Base-by-base conservation (phyloP, 30 jellyfish, hydroid and myxozoan genomes). In the Sanderia malayensis region DNA sequence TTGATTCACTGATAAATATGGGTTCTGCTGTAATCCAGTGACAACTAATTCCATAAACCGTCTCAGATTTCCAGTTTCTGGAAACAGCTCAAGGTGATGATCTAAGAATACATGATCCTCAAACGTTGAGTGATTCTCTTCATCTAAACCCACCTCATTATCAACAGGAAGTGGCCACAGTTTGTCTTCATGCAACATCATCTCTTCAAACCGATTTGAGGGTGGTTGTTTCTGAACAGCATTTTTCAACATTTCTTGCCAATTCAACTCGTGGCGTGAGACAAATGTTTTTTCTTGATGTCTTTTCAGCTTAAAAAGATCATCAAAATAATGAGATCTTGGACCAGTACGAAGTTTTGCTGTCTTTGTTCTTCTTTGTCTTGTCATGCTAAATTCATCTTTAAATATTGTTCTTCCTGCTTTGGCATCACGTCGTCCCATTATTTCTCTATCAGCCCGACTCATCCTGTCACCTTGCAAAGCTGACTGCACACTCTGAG, bases 21-120 rank as follows among this genome's bases (percentile, higher is more conserved):
- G 95, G 61, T 93, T 93, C 55, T 93, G 96, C 53, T 93, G 99
- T 45, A 93, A 74, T 0, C 99, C 99, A n/a, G 78, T 80, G 11
- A 86, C 70, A 23, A 93, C 96, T 34, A 93, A 45, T 29, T 93
- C 99, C 96, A 93, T 93, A 52, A 93, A 93, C 23, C 82, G 53
- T 46, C 83, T 83, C 23, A 93, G 72, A 13, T 82, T 86, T 19
- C 86, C 94, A 18, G 49, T 61, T 57, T 67, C 83, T 9, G 99
- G 96, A 69, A 93, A 93, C 76, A 87, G 67, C 4, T 80, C 99
- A 2, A 84, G 81, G 31, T 76, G 72, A 31, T 93, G 83, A 44
- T 76, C 94, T 23, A 93, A 74, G 63, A 93, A 93, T 0, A 86
- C 95, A 75, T 93, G 99, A 28, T 93, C 94, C 34, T 85, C 96